Percentiles rank a stretch among this genome's conserved stretches.
Conservation (phyloP, 2,888 invertebrate genomes). For the Drosophila tanythrix region DNA sequence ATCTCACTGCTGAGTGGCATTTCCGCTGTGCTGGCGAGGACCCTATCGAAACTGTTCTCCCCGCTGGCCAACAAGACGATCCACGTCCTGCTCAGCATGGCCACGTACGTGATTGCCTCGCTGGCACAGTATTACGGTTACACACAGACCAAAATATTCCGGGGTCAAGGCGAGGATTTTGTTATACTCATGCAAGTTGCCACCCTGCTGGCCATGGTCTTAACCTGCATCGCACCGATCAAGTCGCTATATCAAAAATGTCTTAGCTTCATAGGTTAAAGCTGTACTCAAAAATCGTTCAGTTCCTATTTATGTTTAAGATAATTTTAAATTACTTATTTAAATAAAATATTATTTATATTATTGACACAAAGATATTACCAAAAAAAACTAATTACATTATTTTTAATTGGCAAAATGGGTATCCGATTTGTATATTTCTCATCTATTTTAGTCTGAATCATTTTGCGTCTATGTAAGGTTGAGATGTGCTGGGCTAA, state of each 20-base stretch:
- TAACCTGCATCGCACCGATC: conserved; percentile 75
- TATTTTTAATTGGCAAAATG: background rate
- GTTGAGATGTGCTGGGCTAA: background rate
- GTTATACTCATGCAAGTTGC: conserved; percentile 68
- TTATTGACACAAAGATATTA: background rate
- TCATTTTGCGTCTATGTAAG: no score
- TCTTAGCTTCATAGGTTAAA: conserved; percentile 41
- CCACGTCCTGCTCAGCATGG: conserved; percentile 76
- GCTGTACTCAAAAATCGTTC: background rate
- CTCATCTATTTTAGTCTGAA: background rate
- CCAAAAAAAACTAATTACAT: background rate
- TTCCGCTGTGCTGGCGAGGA: conserved; percentile 63
- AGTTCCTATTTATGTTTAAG: conserved; percentile 14
- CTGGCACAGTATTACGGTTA: conserved; percentile 82
- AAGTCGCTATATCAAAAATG: conserved; percentile 73
- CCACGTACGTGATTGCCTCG: conserved; percentile 75
- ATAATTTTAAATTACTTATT: background rate
- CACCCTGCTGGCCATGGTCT: conserved; percentile 70
- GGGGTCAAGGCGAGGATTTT: conserved; percentile 63
- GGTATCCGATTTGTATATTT: background rate
- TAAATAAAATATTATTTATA: background rate
- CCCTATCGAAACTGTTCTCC: conserved; percentile 46
- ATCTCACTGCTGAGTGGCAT: conserved; percentile 78
- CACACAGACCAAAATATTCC: conserved; percentile 69
- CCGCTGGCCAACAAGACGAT: conserved; percentile 80